Conservation (phyloP, 2,113 vertebrate genomes). For the Australoheros scitulus region DNA sequence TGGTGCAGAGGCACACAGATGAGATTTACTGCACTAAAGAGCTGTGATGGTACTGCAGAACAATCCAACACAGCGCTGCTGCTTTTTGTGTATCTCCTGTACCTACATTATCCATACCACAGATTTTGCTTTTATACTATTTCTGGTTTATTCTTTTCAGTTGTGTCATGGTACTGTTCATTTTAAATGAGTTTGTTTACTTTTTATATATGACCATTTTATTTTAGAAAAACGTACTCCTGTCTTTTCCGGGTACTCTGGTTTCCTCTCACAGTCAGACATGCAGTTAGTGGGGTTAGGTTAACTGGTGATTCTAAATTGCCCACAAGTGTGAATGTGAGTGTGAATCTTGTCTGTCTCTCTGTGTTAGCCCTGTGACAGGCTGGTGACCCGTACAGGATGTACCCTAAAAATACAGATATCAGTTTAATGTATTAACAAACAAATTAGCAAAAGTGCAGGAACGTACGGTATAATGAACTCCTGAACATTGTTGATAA, state of each 20-base stretch:
- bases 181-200: not conserved
- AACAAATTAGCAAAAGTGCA: not conserved
- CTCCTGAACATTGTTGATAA: constrained; percentile 83
- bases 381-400: too few relatives aligned
- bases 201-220: not conserved
- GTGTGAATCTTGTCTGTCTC: too few relatives aligned
- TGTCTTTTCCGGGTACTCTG: not conserved
- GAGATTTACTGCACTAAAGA: not conserved
- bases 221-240: not conserved
- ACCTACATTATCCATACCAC: not conserved
- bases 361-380: too few relatives aligned
- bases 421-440: not conserved
- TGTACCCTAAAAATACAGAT: not conserved
- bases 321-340: too few relatives aligned
- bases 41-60: not conserved
- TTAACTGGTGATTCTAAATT: too few relatives aligned
- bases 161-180: not conserved
- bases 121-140: not conserved
- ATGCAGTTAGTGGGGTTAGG: too few relatives aligned
- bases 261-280: too few relatives aligned
- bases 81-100: not conserved
- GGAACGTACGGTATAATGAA: constrained; percentile 80
- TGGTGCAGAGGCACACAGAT: not conserved
- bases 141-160: not conserved
- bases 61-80: not conserved